phyloP scores from a whole-genome alignment of 2,888 invertebrate species.

The Ormyrus thymus region DNA sequence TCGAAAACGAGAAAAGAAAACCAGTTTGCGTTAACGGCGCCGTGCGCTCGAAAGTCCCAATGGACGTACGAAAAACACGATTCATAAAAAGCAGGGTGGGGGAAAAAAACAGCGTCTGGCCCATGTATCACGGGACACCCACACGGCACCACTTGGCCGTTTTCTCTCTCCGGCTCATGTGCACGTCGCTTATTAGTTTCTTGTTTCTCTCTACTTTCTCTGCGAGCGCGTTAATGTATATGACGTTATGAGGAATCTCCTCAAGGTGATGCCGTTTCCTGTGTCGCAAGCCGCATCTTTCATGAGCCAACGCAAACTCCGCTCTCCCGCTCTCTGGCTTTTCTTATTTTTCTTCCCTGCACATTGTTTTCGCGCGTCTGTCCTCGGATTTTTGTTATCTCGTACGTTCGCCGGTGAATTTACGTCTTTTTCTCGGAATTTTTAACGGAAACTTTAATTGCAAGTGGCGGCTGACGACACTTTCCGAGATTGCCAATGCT shows the following conservation, averaged over 20 bases:
- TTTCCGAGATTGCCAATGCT: not conserved
- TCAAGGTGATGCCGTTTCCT: conserved; percentile 71
- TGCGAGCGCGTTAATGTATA: conserved; percentile 43
- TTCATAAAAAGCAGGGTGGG: conserved; percentile 64
- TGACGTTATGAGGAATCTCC: conserved; percentile 47
- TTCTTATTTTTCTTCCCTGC: conserved; percentile 6
- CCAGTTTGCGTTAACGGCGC: conserved; percentile 47
- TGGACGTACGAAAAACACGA: conserved; percentile 63
- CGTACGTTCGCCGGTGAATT: too few relatives aligned
- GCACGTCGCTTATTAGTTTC: conserved; percentile 48
- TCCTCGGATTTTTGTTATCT: too few relatives aligned
- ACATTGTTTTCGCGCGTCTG: not conserved
- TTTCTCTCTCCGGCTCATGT: conserved; percentile 39
- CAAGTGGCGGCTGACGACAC: too few relatives aligned
- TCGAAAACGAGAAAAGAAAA: conserved; percentile 44
- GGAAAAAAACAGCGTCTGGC: conserved; percentile 54
- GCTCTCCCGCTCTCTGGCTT: conserved; percentile 55
- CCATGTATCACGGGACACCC: conserved; percentile 66
- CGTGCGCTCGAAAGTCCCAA: conserved; percentile 57
- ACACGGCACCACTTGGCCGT: conserved; percentile 60
- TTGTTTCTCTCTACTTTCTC: conserved; percentile 39
- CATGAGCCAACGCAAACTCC: conserved; percentile 56
- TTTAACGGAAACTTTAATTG: too few relatives aligned
- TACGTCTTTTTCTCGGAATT: too few relatives aligned
- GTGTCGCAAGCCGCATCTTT: conserved; percentile 70